A percentile compares a stretch with the other conserved stretches of the same genome.
These are phyloP conservation scores for Ceryle rudis DNA, from an alignment of 2,797 vertebrate genomes.

Conservation along the genomic window DNA sequence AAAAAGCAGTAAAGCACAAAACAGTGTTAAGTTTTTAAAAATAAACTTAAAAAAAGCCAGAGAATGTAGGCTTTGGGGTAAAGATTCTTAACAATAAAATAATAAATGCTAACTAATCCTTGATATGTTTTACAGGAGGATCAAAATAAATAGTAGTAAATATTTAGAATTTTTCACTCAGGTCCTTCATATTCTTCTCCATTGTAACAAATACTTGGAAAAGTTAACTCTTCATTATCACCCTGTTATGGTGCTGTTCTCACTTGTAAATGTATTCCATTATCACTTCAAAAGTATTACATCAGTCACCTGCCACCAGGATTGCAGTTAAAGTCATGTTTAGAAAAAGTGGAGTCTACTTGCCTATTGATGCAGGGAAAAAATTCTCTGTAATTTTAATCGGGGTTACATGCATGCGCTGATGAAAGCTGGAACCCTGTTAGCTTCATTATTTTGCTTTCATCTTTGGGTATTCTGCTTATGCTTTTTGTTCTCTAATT, in stretches of 20 bases:
- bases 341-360: background rate
- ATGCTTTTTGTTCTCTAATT: background rate
- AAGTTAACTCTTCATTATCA: conserved; percentile 11
- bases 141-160: background rate
- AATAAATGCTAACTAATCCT: background rate
- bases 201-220: background rate
- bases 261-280: background rate
- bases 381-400: conserved; percentile 2
- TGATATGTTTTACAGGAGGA: background rate
- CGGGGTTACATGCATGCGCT: background rate
- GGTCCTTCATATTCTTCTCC: background rate
- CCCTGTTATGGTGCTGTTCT: background rate
- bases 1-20: background rate
- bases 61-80: background rate
- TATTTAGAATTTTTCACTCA: background rate
- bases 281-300: conserved; percentile 33
- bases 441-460: conserved; percentile 18
- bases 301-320: conserved; percentile 38
- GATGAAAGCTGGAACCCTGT: background rate
- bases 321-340: conserved; percentile 6
- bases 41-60: background rate
- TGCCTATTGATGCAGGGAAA: background rate
- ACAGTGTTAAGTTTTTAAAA: background rate
- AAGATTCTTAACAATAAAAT: background rate
- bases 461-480: background rate